Conservation (phyloP, 2,888 invertebrate species). For the Cephonodes hylas region DNA sequence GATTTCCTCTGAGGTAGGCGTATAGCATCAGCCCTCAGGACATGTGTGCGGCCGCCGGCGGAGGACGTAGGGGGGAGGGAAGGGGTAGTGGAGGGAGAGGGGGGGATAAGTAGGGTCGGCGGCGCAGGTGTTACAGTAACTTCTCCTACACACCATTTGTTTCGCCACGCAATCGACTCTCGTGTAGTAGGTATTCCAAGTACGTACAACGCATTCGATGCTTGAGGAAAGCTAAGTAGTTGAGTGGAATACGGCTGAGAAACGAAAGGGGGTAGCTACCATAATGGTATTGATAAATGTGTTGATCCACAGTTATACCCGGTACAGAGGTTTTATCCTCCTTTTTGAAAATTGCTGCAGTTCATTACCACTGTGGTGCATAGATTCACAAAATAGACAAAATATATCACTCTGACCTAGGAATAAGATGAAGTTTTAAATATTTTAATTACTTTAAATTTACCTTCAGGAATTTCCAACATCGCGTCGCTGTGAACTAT, state of each 20-base stretch:
- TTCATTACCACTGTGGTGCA: too few species aligned
- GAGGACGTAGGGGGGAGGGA: not conserved
- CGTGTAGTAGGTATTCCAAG: not conserved
- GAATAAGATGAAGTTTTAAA: too few species aligned
- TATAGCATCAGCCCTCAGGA: not conserved
- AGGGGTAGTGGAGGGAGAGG: not conserved
- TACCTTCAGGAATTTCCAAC: not conserved
- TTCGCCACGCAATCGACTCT: constrained; percentile 17
- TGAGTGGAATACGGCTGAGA: not conserved
- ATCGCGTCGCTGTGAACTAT: too few species aligned
- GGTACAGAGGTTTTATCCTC: too few species aligned
- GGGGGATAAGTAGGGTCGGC: not conserved
- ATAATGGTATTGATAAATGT: too few species aligned
- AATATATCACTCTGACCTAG: too few species aligned
- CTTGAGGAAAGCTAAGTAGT: not conserved
- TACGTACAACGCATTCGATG: not conserved
- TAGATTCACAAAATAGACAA: too few species aligned
- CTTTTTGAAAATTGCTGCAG: too few species aligned
- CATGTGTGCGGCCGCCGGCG: not conserved
- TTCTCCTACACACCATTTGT: constrained; percentile 15
- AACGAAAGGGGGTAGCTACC: too few species aligned
- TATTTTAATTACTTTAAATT: not conserved
- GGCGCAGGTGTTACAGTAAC: constrained; percentile 14
- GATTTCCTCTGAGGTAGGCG: not conserved
- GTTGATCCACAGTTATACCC: too few species aligned